phyloP scores from a whole-genome alignment of 2,888 invertebrate species.

The Dasypolia templi region DNA sequence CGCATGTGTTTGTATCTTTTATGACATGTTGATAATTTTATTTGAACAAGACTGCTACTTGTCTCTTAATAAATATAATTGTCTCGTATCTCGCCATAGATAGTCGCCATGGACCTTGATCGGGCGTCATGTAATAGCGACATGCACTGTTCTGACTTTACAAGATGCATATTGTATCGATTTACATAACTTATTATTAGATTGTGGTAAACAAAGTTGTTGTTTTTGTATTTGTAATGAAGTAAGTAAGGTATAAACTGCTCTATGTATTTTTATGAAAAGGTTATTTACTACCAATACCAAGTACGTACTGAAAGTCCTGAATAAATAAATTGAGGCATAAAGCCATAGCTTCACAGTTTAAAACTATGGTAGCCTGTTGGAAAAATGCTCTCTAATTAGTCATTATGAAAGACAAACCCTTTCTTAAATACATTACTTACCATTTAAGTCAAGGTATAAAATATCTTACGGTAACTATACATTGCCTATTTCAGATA shows the following conservation, averaged over 20 bases:
- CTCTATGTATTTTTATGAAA: not conserved
- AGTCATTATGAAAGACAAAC: not conserved
- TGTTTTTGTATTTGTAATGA: not conserved
- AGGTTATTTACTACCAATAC: not conserved
- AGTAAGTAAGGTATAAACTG: not conserved
- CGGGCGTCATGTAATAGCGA: slow-evolving; percentile 64
- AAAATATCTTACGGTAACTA: not conserved
- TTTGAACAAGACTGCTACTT: slow-evolving; percentile 47
- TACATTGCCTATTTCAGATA: not conserved
- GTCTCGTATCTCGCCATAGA: slow-evolving; percentile 43
- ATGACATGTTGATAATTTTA: slow-evolving; percentile 38
- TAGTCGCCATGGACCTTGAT: slow-evolving; percentile 70
- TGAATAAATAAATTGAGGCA: not conserved
- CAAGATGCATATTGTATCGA: slow-evolving; percentile 47
- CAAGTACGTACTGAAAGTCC: not conserved
- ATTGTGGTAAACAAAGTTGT: slow-evolving; percentile 32
- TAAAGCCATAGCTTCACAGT: not conserved
- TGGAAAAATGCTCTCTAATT: not conserved
- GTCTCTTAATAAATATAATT: slow-evolving; percentile 35
- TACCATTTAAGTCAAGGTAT: not conserved
- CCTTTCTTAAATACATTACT: not conserved
- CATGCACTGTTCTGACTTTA: slow-evolving; percentile 38
- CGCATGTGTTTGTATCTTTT: slow-evolving; percentile 30
- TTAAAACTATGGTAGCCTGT: not conserved
- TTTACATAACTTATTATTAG: slow-evolving; percentile 55